phyloP scores from a whole-genome alignment of 2,113 vertebrate species.

The Eptesicus fuscus region DNA sequence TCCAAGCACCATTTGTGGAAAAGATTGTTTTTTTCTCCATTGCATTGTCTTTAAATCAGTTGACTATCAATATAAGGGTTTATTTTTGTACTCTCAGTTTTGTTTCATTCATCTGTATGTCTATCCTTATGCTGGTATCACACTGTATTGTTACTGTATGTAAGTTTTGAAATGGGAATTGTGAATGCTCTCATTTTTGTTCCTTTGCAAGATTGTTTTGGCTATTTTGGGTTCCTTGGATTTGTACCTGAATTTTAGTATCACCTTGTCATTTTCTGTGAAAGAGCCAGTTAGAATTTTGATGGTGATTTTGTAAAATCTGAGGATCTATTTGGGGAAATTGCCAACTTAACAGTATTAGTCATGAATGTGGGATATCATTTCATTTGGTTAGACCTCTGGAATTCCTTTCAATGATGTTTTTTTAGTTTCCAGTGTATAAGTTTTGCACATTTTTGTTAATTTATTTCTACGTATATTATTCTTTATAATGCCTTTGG shows the following conservation, averaged over 20 bases:
- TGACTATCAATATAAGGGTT: neutral
- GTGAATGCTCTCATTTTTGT: neutral
- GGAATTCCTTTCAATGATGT: neutral
- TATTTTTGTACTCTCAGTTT: neutral
- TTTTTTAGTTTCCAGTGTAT: neutral
- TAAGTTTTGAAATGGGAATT: neutral
- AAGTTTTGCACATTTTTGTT: neutral
- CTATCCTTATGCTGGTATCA: neutral
- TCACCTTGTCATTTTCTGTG: neutral
- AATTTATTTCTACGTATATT: neutral
- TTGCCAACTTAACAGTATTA: neutral
- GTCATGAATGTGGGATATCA: neutral
- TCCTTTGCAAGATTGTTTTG: neutral
- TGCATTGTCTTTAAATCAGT: neutral
- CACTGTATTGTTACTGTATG: neutral
- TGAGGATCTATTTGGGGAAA: neutral
- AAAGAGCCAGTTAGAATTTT: neutral
- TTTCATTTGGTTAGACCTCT: neutral
- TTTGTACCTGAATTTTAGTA: neutral
- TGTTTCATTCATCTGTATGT: neutral
- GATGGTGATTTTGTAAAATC: neutral
- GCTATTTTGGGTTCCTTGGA: neutral
- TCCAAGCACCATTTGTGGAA: neutral
- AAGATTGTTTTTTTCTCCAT: neutral
- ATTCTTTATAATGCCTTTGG: neutral